Conservation (phyloP, 1,140 invertebrate genomes). For the Rhysida immarginata region DNA sequence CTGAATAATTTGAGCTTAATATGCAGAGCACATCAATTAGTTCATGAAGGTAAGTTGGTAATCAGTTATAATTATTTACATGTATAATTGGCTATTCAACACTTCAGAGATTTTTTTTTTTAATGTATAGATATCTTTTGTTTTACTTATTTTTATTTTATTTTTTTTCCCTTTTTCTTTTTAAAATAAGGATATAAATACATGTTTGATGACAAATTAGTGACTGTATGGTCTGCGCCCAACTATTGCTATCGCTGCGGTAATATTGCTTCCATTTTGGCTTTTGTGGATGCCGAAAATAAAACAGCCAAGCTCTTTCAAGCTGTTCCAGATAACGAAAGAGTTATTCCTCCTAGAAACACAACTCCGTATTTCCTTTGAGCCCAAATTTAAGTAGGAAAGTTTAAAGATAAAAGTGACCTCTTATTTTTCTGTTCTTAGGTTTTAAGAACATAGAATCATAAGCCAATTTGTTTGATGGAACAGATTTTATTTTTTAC, state of each 20-base stretch:
- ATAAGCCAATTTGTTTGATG: neutral
- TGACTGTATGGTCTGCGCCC: slow-evolving; percentile 93
- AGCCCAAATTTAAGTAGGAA: neutral
- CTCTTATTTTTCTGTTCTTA: no score
- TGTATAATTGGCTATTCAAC: neutral
- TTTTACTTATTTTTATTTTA: neutral
- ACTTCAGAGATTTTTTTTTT: neutral
- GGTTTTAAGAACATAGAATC: neutral
- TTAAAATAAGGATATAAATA: slow-evolving; percentile 62
- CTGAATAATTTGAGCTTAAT: slow-evolving; percentile 79
- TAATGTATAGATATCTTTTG: neutral
- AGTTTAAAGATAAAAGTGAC: no score
- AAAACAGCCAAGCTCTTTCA: slow-evolving; percentile 74
- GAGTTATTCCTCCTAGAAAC: slow-evolving; percentile 77
- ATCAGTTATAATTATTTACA: neutral
- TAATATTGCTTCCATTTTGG: slow-evolving; percentile 80
- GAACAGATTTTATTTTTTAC: no score
- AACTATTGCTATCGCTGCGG: slow-evolving; percentile 94
- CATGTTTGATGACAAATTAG: slow-evolving; percentile 85
- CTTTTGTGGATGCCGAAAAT: slow-evolving; percentile 59
- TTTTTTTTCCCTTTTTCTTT: slow-evolving; percentile 20
- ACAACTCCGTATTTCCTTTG: slow-evolving; percentile 93
- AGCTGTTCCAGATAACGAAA: slow-evolving; percentile 81
- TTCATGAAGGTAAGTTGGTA: slow-evolving; percentile 64
- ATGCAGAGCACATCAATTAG: slow-evolving; percentile 89